Percentiles rank a stretch among this genome's conserved stretches.
phyloP scores from a whole-genome alignment of 2,797 vertebrate genomes.

The Gymnothorax reevesii region DNA sequence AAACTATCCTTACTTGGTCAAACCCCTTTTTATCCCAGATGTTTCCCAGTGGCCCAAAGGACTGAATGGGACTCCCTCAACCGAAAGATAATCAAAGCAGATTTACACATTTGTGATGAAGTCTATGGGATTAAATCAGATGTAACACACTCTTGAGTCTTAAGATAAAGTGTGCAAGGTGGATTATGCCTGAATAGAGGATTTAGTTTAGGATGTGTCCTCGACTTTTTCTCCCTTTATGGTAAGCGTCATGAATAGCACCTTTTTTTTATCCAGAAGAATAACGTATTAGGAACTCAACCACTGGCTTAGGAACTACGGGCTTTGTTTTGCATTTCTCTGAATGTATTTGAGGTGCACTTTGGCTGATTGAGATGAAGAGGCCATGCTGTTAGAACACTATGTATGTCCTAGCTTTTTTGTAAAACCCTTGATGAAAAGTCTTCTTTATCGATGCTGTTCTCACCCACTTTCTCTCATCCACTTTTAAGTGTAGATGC shows the following conservation, averaged over 20 bases:
- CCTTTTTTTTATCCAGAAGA: slow-evolving; percentile 78
- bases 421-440: slow-evolving; percentile 81
- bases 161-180: slow-evolving; percentile 94
- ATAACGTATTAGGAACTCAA: slow-evolving; percentile 94
- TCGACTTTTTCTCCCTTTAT: slow-evolving; percentile 75
- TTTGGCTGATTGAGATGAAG: slow-evolving; percentile 83
- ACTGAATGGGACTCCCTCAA: slow-evolving; percentile 87
- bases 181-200: slow-evolving; percentile 99
- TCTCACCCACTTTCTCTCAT: slow-evolving; percentile 71
- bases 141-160: slow-evolving; percentile 96
- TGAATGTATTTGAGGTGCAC: slow-evolving; percentile 87
- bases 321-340: slow-evolving; percentile 97
- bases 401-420: slow-evolving; percentile 84
- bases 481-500: slow-evolving; percentile 91
- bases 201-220: slow-evolving; percentile 86
- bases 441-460: slow-evolving; percentile 79
- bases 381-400: slow-evolving; percentile 87
- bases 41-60: slow-evolving; percentile 78
- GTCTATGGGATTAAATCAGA: slow-evolving; percentile 92
- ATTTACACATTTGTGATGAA: slow-evolving; percentile 85
- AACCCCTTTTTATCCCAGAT: slow-evolving; percentile 83
- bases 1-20: slow-evolving; percentile 84
- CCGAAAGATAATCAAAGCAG: slow-evolving; percentile 93
- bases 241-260: slow-evolving; percentile 89
- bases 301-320: slow-evolving; percentile 91